phyloP scores from a whole-genome alignment of 1,140 invertebrate genomes.

The Cydia strobilella region DNA sequence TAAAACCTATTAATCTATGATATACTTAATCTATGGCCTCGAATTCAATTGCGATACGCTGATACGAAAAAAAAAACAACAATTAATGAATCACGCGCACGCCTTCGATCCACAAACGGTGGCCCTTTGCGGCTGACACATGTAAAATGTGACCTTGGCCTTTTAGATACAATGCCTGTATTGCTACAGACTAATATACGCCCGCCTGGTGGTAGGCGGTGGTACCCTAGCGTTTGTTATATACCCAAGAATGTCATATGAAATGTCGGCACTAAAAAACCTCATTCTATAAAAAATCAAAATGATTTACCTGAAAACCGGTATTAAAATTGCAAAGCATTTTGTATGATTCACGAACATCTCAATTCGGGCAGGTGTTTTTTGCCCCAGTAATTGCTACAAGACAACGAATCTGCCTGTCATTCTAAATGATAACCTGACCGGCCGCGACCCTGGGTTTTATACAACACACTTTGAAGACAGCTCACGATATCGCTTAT shows the following conservation, averaged over 20 bases:
- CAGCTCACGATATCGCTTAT: not conserved
- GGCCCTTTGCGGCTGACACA: slow-evolving; percentile 1
- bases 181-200: not conserved
- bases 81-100: slow-evolving; percentile 17
- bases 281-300: no score
- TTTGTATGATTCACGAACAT: not conserved
- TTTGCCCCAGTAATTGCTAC: not conserved
- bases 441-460: slow-evolving; percentile 5
- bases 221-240: no score
- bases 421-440: not conserved
- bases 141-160: not conserved
- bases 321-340: not conserved
- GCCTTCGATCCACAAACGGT: slow-evolving; percentile 1
- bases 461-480: not conserved
- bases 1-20: slow-evolving; percentile 23
- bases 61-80: slow-evolving; percentile 26
- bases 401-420: slow-evolving; percentile 12
- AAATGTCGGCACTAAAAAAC: no score
- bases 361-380: slow-evolving; percentile 2
- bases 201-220: not conserved
- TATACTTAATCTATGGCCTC: slow-evolving; percentile 18
- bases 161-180: not conserved
- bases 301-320: not conserved
- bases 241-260: no score
- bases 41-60: not conserved